Conservation (phyloP, 2,888 invertebrate species). For the Metellina segmentata region DNA sequence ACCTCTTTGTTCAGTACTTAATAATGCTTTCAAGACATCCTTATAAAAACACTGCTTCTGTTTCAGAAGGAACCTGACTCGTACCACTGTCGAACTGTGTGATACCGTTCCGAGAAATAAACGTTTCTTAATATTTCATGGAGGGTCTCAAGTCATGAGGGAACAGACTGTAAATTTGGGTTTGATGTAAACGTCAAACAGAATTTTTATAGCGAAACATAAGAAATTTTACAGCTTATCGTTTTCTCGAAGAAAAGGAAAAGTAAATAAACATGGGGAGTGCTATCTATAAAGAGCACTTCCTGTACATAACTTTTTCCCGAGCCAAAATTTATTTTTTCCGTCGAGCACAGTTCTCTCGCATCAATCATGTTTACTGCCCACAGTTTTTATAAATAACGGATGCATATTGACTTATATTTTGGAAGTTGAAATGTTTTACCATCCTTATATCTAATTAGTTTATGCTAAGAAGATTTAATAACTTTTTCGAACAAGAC, state of each 20-base stretch:
- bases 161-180: slow-evolving; percentile 27
- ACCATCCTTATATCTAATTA: too few species aligned
- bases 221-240: slow-evolving; percentile 22
- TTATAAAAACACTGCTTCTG: too few species aligned
- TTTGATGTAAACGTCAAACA: slow-evolving; percentile 55
- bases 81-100: neutral
- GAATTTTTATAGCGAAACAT: slow-evolving; percentile 37
- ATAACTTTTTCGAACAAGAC: too few species aligned
- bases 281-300: neutral
- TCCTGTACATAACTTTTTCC: neutral
- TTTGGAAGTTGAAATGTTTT: too few species aligned
- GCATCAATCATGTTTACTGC: neutral
- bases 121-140: slow-evolving; percentile 12
- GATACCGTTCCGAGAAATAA: neutral
- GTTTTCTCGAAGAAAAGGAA: neutral
- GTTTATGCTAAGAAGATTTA: too few species aligned
- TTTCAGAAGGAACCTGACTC: neutral
- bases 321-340: neutral
- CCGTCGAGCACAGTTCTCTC: neutral
- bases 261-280: slow-evolving; percentile 3
- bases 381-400: neutral
- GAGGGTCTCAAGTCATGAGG: slow-evolving; percentile 8
- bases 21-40: too few species aligned
- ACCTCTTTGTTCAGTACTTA: too few species aligned
- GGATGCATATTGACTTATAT: neutral